phyloP scores from a whole-genome alignment of 2,888 invertebrate species.

The Zeuzera pyrina region DNA sequence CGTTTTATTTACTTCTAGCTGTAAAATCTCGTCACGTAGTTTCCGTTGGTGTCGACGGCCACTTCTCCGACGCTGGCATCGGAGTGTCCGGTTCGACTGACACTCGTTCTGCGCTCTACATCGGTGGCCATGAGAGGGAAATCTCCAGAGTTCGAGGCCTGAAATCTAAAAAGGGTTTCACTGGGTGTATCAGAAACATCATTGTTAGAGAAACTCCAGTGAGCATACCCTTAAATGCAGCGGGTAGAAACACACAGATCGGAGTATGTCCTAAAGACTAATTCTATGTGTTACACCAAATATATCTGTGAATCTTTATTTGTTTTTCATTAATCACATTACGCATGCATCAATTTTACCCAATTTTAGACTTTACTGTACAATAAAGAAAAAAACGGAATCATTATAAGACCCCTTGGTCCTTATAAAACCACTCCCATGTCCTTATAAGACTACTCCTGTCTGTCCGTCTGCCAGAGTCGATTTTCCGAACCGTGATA shows the following conservation, averaged over 20 bases:
- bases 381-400: no score
- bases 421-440: no score
- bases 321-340: no score
- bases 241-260: constrained; percentile 81
- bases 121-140: constrained; percentile 84
- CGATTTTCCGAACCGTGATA: no score
- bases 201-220: constrained; percentile 54
- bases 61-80: constrained; percentile 81
- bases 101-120: constrained; percentile 88
- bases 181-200: constrained; percentile 84
- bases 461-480: no score
- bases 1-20: constrained; percentile 59
- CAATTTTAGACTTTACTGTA: no score
- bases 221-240: constrained; percentile 56
- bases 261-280: constrained; percentile 87
- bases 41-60: constrained; percentile 88
- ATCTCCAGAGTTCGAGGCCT: constrained; percentile 74
- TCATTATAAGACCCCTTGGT: no score
- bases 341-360: no score
- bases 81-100: constrained; percentile 81
- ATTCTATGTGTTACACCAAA: no score
- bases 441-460: no score
- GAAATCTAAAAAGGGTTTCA: constrained; percentile 79
- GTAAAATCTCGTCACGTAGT: constrained; percentile 94
- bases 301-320: no score